Evolutionary conservation across 1,140 invertebrate species (phyloP).

Genomic region (Bombus affinis): DNA sequence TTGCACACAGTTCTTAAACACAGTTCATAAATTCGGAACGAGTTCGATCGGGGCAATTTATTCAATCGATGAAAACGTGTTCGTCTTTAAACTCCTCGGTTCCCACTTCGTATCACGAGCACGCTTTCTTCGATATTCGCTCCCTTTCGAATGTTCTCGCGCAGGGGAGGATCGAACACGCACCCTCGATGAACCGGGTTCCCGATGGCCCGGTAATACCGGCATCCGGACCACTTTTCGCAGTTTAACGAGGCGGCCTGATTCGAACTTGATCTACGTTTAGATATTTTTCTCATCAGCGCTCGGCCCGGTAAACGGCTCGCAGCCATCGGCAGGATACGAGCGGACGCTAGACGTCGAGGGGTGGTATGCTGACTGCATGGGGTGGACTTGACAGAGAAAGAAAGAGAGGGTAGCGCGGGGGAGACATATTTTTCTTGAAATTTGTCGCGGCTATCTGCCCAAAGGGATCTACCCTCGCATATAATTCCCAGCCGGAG

Average conservation of each 20-base stretch:
- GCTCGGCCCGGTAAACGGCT: slow-evolving; percentile 34
- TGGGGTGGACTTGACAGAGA: slow-evolving; percentile 56
- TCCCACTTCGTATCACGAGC: neutral
- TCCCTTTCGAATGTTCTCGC: slow-evolving; percentile 9
- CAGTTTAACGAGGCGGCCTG: slow-evolving; percentile 73
- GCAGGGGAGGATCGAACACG: neutral
- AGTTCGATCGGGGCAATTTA: neutral
- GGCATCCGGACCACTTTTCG: slow-evolving; percentile 67
- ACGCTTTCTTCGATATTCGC: slow-evolving; percentile 5
- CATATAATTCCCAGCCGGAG: slow-evolving; percentile 76
- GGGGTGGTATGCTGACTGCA: slow-evolving; percentile 6
- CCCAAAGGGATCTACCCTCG: slow-evolving; percentile 79
- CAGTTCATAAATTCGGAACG: neutral
- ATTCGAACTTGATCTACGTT: slow-evolving; percentile 77
- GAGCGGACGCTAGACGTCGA: slow-evolving; percentile 17
- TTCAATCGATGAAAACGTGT: no score
- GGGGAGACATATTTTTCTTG: slow-evolving; percentile 78
- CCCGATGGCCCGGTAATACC: slow-evolving; percentile 54
- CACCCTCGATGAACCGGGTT: slow-evolving; percentile 8
- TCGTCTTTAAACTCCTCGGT: neutral
- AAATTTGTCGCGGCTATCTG: slow-evolving; percentile 81
- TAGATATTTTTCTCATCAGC: slow-evolving; percentile 81
- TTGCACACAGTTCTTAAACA: no score
- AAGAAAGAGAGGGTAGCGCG: slow-evolving; percentile 13
- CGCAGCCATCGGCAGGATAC: slow-evolving; percentile 18